Conservation (phyloP, 2,888 invertebrate genomes). For the Nebria salina region DNA sequence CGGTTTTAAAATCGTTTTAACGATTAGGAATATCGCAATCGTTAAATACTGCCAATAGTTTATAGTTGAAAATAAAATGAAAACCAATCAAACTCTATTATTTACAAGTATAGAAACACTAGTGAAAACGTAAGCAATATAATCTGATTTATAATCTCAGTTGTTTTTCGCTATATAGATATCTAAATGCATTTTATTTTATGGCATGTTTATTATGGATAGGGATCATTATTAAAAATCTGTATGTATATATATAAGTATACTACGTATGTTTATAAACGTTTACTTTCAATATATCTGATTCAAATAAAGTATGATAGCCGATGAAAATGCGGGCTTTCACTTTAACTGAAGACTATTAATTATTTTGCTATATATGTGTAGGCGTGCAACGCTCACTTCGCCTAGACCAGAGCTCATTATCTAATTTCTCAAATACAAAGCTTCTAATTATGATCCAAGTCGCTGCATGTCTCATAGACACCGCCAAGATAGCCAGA, state of each 20-base stretch:
- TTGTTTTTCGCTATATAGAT: neutral
- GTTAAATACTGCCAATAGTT: neutral
- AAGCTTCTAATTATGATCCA: slow-evolving; percentile 42
- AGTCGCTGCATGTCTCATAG: slow-evolving; percentile 5
- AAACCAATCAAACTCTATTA: neutral
- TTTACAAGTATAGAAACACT: neutral
- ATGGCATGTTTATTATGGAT: no score
- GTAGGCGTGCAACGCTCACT: slow-evolving; percentile 12
- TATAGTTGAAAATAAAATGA: neutral
- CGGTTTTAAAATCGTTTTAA: neutral
- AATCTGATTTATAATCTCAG: neutral
- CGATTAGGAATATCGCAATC: neutral
- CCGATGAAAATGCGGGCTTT: neutral
- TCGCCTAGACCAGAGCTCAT: slow-evolving; percentile 16
- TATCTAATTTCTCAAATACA: slow-evolving; percentile 40
- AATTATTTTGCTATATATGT: neutral
- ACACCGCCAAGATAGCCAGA: slow-evolving; percentile 23
- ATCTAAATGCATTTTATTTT: neutral
- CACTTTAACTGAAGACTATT: slow-evolving; percentile 9
- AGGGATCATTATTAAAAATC: no score
- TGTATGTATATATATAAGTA: neutral
- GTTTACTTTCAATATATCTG: neutral
- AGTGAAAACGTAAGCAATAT: neutral
- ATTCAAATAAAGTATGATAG: neutral
- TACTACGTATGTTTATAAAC: neutral